Conservation (phyloP, 2,797 vertebrate genomes). For the Rhinichthys osculus region DNA sequence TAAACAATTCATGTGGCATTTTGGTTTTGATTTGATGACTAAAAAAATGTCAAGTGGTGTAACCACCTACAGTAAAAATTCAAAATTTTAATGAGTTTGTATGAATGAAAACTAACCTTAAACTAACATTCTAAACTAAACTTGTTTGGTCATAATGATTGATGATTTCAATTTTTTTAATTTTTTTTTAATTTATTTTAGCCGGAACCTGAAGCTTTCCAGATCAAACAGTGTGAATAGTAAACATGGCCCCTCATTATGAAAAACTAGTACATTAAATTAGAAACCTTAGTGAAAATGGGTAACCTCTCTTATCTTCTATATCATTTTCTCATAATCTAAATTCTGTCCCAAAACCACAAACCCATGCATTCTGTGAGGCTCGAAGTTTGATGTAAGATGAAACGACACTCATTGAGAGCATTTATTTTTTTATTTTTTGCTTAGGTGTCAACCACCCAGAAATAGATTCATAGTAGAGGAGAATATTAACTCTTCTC, state of each 20-base stretch:
- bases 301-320: not conserved
- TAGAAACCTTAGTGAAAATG: not conserved
- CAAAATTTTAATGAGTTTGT: too few relatives aligned
- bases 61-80: not conserved
- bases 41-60: not conserved
- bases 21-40: not conserved
- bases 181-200: not conserved
- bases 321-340: not conserved
- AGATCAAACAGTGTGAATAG: not conserved
- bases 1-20: too few relatives aligned
- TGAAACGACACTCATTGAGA: not conserved
- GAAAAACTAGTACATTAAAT: not conserved
- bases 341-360: not conserved
- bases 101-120: too few relatives aligned
- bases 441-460: not conserved
- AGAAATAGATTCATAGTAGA: conserved; percentile 8
- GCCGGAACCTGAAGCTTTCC: not conserved
- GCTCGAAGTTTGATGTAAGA: too few relatives aligned
- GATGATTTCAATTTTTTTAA: not conserved
- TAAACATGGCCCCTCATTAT: not conserved
- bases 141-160: not conserved
- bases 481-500: conserved; percentile 4
- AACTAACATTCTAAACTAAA: too few relatives aligned
- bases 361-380: not conserved
- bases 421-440: not conserved